Percentiles rank a stretch among this genome's conserved stretches.
Conservation (phyloP, 2,888 invertebrate genomes). For the Phragmatobia fuliginosa region DNA sequence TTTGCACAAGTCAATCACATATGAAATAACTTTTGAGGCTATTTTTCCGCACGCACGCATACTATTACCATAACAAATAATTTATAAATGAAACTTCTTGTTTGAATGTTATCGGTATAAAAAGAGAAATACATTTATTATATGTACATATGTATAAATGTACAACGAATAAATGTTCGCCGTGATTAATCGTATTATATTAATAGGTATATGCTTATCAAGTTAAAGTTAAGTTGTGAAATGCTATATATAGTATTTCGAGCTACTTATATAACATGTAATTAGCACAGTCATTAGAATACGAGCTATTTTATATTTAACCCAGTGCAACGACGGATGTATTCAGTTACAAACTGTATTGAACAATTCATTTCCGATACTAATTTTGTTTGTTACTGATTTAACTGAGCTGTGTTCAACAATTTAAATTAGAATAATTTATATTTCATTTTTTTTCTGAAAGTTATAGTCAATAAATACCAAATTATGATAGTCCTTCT, state of each 20-base stretch:
- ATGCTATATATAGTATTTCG: no score
- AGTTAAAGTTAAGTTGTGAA: no score
- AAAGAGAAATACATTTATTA: background rate
- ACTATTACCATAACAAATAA: background rate
- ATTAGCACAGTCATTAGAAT: background rate
- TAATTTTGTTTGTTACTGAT: background rate
- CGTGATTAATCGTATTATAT: background rate
- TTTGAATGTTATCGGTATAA: background rate
- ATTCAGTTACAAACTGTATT: background rate
- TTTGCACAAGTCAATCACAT: background rate
- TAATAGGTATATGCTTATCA: background rate
- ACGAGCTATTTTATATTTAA: background rate
- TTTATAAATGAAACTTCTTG: background rate
- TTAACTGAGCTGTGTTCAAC: background rate
- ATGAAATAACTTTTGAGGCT: background rate
- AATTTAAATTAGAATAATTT: background rate
- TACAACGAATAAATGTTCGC: background rate
- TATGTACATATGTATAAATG: background rate
- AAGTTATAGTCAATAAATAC: no score
- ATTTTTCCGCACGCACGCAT: background rate
- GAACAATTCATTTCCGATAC: no score
- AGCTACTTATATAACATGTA: no score
- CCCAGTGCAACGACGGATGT: background rate
- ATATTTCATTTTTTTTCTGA: no score
- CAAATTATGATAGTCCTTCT: no score